Percentiles rank a stretch among this genome's conserved stretches.
Conservation (phyloP, 2,797 vertebrate species). For the Eremophila alpestris region DNA sequence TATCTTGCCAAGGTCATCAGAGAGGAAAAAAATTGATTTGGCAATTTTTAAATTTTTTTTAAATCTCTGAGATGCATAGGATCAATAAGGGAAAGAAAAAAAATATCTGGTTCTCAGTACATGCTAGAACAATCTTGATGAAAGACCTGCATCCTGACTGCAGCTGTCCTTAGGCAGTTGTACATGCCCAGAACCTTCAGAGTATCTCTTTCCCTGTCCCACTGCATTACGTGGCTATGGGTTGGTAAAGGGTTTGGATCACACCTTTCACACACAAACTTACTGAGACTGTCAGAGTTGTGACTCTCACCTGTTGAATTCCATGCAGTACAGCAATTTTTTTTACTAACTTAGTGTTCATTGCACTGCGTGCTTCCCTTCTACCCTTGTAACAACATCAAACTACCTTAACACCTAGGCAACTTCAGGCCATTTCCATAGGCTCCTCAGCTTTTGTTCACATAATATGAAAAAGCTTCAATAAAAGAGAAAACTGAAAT, state of each 20-base stretch:
- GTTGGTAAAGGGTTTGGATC: neutral
- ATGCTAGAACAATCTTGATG: neutral
- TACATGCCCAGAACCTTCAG: neutral
- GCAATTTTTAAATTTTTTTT: neutral
- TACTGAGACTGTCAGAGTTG: neutral
- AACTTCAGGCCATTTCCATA: neutral
- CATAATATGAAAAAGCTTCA: neutral
- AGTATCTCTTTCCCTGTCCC: neutral
- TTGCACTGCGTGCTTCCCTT: neutral
- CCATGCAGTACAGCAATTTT: neutral
- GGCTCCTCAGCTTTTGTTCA: neutral
- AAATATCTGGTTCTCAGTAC: neutral
- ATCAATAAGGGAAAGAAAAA: neutral
- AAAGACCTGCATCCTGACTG: neutral
- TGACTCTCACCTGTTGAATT: neutral
- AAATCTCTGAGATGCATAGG: neutral
- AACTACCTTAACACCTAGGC: neutral
- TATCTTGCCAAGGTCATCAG: neutral
- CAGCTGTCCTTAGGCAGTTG: neutral
- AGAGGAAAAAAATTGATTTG: neutral
- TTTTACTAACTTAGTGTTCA: neutral
- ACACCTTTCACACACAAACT: neutral
- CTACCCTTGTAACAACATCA: neutral
- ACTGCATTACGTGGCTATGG: accelerated
- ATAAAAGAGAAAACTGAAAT: neutral